Conservation (phyloP, 2,888 invertebrate genomes). For the Elegia similella region DNA sequence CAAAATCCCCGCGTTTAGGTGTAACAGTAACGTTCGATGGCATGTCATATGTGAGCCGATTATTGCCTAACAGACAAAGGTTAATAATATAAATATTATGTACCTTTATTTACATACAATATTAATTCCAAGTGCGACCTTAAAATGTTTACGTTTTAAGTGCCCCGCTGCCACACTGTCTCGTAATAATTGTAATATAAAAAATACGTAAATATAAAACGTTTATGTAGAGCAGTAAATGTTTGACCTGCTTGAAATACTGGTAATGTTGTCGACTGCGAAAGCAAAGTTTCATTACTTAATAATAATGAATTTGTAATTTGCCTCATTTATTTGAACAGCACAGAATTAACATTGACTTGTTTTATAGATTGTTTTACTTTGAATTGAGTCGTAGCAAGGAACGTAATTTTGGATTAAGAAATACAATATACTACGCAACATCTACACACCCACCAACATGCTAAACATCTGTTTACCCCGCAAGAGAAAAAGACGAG, state of each 20-base stretch:
- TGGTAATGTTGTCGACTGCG: neutral
- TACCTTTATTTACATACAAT: neutral
- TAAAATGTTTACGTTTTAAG: neutral
- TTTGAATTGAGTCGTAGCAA: too few species aligned
- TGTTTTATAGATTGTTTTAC: too few species aligned
- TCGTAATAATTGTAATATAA: neutral
- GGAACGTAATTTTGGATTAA: too few species aligned
- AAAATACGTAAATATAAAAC: neutral
- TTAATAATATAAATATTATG: neutral
- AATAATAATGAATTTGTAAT: neutral
- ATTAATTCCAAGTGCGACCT: neutral
- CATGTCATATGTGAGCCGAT: neutral
- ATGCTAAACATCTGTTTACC: too few species aligned
- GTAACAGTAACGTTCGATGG: neutral
- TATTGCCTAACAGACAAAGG: neutral
- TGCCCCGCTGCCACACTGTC: neutral
- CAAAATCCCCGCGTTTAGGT: too few species aligned
- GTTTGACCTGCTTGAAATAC: neutral
- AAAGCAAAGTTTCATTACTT: neutral
- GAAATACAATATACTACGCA: too few species aligned
- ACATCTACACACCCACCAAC: too few species aligned
- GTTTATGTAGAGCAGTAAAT: neutral
- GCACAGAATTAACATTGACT: neutral
- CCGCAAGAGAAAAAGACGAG: too few species aligned
- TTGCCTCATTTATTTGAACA: neutral